Conservation (phyloP, 2,888 invertebrate genomes). For the Microchrysa polita region DNA sequence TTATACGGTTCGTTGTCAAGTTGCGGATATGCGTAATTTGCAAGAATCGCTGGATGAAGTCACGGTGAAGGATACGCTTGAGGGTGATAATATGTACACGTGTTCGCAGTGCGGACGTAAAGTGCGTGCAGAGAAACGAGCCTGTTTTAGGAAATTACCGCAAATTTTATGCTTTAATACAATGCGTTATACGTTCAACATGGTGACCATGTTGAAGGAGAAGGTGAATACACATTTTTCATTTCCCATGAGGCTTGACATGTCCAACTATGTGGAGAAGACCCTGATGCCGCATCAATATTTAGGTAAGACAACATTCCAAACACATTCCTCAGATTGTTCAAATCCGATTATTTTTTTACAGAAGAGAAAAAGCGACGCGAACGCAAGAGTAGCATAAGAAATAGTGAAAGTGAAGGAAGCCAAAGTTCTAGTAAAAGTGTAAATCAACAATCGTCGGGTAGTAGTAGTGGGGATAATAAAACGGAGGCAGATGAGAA, state of each 20-base stretch:
- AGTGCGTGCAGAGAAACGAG: slow-evolving; percentile 93
- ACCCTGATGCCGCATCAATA: slow-evolving; percentile 91
- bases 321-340: not conserved
- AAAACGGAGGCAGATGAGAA: slow-evolving; percentile 30
- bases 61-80: slow-evolving; percentile 95
- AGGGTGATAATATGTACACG: slow-evolving; percentile 98
- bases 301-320: slow-evolving; percentile 67
- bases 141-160: slow-evolving; percentile 93
- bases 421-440: slow-evolving; percentile 41
- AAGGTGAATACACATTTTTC: slow-evolving; percentile 98
- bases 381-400: slow-evolving; percentile 51
- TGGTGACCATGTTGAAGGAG: slow-evolving; percentile 97
- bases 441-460: slow-evolving; percentile 15
- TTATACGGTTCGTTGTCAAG: slow-evolving; percentile 95
- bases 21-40: slow-evolving; percentile 94
- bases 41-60: slow-evolving; percentile 96
- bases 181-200: slow-evolving; percentile 97
- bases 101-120: slow-evolving; percentile 95
- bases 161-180: slow-evolving; percentile 95
- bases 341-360: slow-evolving; percentile 52
- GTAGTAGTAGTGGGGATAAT: slow-evolving; percentile 25
- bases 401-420: slow-evolving; percentile 43
- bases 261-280: slow-evolving; percentile 95
- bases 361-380: slow-evolving; percentile 71
- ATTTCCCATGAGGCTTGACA: slow-evolving; percentile 90